Conservation (phyloP, 2,113 vertebrate species). For the Pluvialis apricaria region DNA sequence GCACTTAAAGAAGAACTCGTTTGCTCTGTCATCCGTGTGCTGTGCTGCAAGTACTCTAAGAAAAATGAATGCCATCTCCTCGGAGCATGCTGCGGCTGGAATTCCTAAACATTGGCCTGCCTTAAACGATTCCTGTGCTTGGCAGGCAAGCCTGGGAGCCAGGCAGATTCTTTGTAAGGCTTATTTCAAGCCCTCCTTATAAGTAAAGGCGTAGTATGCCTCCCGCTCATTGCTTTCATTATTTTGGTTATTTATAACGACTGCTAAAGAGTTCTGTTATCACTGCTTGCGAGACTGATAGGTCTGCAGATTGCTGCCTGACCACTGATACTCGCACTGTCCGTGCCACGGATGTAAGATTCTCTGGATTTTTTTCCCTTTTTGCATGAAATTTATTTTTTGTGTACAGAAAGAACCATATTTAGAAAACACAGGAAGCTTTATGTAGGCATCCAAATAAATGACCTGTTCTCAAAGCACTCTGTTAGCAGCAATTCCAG, state of each 20-base stretch:
- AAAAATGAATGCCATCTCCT: neutral
- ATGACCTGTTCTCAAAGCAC: neutral
- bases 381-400: neutral
- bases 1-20: neutral
- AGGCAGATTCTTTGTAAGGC: neutral
- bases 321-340: neutral
- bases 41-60: neutral
- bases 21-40: neutral
- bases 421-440: neutral
- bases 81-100: neutral
- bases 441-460: neutral
- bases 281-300: neutral
- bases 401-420: neutral
- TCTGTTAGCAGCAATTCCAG: neutral
- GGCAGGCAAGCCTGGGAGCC: neutral
- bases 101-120: neutral
- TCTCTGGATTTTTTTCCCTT: neutral
- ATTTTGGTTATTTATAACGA: slow-evolving; percentile 48
- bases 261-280: slow-evolving; percentile 26
- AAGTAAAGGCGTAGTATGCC: slow-evolving; percentile 7
- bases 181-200: slow-evolving; percentile 21
- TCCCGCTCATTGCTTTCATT: neutral
- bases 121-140: neutral
- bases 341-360: neutral
- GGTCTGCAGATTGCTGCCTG: neutral